Percentiles rank a stretch among this genome's conserved stretches.
phyloP scores from a whole-genome alignment of 2,888 invertebrate genomes.

The Lasioglossum zephyrum region DNA sequence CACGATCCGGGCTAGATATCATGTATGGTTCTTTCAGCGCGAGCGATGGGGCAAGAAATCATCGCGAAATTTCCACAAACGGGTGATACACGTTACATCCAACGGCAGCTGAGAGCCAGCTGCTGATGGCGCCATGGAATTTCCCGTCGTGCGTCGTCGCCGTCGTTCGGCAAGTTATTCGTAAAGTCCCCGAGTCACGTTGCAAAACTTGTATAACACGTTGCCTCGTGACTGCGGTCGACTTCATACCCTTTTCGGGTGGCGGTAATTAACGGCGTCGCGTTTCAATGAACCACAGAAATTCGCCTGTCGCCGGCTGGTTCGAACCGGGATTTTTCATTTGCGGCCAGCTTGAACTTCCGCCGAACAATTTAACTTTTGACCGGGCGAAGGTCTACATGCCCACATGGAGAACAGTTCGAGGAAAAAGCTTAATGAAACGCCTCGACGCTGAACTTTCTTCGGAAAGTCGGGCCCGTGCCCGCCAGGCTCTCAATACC shows the following conservation, averaged over 20 bases:
- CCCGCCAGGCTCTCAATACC: constrained; percentile 1
- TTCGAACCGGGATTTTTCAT: constrained; percentile 25
- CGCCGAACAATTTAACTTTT: constrained; percentile 33
- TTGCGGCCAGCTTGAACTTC: constrained; percentile 9
- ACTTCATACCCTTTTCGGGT: constrained; percentile 32
- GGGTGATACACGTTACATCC: constrained; percentile 13
- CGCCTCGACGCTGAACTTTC: constrained; percentile 14
- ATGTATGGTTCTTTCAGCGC: constrained; percentile 36
- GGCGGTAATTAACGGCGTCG: constrained; percentile 52
- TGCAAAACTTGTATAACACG: constrained; percentile 46
- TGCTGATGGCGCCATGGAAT: constrained; percentile 17
- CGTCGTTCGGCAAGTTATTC: constrained; percentile 29
- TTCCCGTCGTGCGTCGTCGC: not conserved
- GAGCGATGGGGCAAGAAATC: constrained; percentile 26
- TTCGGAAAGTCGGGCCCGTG: constrained; percentile 1
- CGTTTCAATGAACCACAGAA: constrained; percentile 42
- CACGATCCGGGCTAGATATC: constrained; percentile 37
- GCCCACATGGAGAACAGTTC: constrained; percentile 19
- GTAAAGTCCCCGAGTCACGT: constrained; percentile 36
- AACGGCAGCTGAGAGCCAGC: constrained; percentile 3
- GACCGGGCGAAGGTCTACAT: constrained; percentile 5
- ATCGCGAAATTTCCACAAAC: constrained; percentile 37
- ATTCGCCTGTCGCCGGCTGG: constrained; percentile 20
- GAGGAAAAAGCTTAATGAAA: constrained; percentile 31
- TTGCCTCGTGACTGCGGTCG: constrained; percentile 33